These are phyloP conservation scores for Spilosoma lubricipeda DNA, from an alignment of 2,888 invertebrate genomes.

Conservation along the genomic window DNA sequence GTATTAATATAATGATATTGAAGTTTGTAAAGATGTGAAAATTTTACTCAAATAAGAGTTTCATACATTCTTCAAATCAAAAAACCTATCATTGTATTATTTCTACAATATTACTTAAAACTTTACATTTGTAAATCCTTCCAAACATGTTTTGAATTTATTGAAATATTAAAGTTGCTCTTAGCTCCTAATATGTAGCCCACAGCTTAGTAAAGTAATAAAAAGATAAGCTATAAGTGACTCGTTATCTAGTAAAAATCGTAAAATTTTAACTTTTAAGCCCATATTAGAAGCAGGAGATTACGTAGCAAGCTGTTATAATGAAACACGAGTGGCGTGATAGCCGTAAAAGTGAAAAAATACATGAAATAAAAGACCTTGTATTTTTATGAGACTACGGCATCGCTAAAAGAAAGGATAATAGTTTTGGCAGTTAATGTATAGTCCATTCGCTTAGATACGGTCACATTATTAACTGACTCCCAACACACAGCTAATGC, in stretches of 20 bases:
- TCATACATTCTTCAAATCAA: too few relatives aligned
- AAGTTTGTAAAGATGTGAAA: too few relatives aligned
- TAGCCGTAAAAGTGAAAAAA: not conserved
- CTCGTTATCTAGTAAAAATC: not conserved
- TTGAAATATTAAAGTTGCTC: not conserved
- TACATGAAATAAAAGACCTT: not conserved
- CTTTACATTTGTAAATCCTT: not conserved
- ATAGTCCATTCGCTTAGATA: too few relatives aligned
- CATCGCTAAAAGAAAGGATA: too few relatives aligned
- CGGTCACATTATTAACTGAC: too few relatives aligned
- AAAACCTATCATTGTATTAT: too few relatives aligned
- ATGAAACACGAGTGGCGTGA: too few relatives aligned
- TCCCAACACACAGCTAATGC: too few relatives aligned
- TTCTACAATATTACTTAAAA: too few relatives aligned
- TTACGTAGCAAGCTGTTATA: not conserved
- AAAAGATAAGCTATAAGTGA: conserved; percentile 3
- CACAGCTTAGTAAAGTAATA: conserved; percentile 2
- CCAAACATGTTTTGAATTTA: not conserved
- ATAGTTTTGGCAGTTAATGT: too few relatives aligned
- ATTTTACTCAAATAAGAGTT: too few relatives aligned
- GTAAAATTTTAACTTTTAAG: conserved; percentile 7
- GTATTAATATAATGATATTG: too few relatives aligned
- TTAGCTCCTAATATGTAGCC: not conserved
- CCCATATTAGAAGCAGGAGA: not conserved
- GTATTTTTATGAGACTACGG: not conserved